A percentile compares a stretch with the other conserved stretches of the same genome.
Conservation (phyloP, 2,888 invertebrate genomes). For the Dione vanillae region DNA sequence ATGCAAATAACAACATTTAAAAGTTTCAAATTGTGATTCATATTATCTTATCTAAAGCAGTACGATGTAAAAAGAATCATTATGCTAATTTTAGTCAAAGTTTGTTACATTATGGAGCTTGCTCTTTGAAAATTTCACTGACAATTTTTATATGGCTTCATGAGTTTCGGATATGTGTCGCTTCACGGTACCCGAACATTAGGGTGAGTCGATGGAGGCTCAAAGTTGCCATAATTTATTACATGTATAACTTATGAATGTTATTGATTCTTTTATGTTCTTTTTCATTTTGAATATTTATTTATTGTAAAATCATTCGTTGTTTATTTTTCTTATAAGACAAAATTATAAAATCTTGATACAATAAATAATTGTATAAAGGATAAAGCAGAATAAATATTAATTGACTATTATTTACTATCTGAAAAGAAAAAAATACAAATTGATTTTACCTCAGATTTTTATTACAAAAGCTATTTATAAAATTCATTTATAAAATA, state of each 20-base stretch:
- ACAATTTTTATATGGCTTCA: slow-evolving; percentile 31
- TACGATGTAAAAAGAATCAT: slow-evolving; percentile 7
- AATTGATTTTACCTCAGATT: neutral
- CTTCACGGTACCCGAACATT: slow-evolving; percentile 25
- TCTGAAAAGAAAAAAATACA: too few relatives aligned
- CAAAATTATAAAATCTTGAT: neutral
- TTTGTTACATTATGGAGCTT: slow-evolving; percentile 15
- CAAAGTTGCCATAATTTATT: slow-evolving; percentile 9
- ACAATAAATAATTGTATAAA: too few relatives aligned
- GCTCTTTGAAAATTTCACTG: slow-evolving; percentile 29
- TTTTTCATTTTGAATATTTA: neutral
- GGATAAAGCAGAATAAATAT: too few relatives aligned
- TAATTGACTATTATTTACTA: too few relatives aligned
- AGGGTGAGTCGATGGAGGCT: slow-evolving; percentile 13
- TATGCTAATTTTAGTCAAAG: slow-evolving; percentile 24
- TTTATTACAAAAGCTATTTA: neutral
- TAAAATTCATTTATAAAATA: neutral
- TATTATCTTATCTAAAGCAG: slow-evolving; percentile 5
- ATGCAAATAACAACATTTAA: slow-evolving; percentile 1
- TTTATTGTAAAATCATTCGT: neutral
- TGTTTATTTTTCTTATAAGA: neutral
- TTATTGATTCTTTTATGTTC: neutral
- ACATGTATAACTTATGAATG: neutral
- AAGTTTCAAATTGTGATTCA: slow-evolving; percentile 3
- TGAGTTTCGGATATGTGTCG: slow-evolving; percentile 29